A percentile compares a stretch with the other conserved stretches of the same genome.
phyloP scores from a whole-genome alignment of 2,888 invertebrate genomes.

The Camponotus fellah region DNA sequence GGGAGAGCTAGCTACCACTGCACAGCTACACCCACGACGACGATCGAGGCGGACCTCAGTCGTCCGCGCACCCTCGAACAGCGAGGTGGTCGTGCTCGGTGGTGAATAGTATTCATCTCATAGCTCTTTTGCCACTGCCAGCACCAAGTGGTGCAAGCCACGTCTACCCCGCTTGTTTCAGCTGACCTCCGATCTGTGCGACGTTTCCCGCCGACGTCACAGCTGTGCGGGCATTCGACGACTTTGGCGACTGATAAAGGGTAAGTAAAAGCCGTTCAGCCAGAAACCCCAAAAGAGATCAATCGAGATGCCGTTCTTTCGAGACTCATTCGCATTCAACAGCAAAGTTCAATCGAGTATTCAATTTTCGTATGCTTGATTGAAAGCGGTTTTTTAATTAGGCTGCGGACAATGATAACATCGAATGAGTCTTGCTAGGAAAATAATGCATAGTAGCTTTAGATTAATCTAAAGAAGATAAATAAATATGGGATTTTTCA shows the following conservation, averaged over 20 bases:
- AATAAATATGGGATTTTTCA: conserved; percentile 4
- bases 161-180: conserved; percentile 56
- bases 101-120: conserved; percentile 34
- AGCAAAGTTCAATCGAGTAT: conserved; percentile 3
- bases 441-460: background rate
- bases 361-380: conserved; percentile 25
- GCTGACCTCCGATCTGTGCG: conserved; percentile 59
- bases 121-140: conserved; percentile 35
- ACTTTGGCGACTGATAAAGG: conserved; percentile 42
- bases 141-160: conserved; percentile 52
- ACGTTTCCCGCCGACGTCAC: conserved; percentile 44
- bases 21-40: conserved; percentile 82
- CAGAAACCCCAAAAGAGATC: conserved; percentile 42
- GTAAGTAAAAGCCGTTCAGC: conserved; percentile 29
- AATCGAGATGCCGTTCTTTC: conserved; percentile 42
- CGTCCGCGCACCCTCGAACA: conserved; percentile 84
- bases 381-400: conserved; percentile 1
- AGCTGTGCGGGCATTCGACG: conserved; percentile 28
- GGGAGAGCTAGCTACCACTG: conserved; percentile 60
- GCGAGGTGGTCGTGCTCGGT: conserved; percentile 79
- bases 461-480: background rate
- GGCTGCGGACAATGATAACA: background rate
- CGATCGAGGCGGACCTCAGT: conserved; percentile 77
- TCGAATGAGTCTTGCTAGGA: background rate
- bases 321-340: conserved; percentile 25